These are phyloP conservation scores for Garrulus glandarius DNA, from an alignment of 2,797 vertebrate genomes.

Conservation along the genomic window DNA sequence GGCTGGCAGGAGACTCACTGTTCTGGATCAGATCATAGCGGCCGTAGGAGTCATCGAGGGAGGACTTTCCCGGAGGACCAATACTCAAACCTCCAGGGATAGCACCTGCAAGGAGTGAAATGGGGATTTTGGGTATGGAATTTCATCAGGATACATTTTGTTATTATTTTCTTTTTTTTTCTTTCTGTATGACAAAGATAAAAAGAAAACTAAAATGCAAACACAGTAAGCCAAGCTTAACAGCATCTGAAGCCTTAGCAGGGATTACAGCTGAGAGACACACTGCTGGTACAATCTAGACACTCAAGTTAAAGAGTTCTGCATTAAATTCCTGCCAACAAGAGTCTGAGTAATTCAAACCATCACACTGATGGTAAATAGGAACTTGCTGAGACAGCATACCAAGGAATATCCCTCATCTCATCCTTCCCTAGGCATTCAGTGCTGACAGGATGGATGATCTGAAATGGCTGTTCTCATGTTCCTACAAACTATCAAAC, in stretches of 20 bases:
- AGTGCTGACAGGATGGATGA: background rate
- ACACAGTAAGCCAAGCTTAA: background rate
- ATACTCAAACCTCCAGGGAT: conserved; percentile 91
- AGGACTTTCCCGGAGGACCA: conserved; percentile 88
- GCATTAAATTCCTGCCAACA: background rate
- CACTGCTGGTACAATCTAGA: background rate
- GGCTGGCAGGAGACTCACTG: conserved; percentile 90
- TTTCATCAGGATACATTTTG: background rate
- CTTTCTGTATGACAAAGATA: background rate
- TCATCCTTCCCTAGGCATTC: background rate
- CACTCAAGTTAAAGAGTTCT: background rate
- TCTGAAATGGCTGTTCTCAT: background rate
- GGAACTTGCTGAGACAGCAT: background rate
- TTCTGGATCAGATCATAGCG: conserved; percentile 92
- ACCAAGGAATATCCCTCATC: background rate
- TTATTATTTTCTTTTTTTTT: background rate
- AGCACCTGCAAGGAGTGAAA: conserved; percentile 80
- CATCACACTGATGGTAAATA: background rate
- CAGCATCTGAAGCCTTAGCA: background rate
- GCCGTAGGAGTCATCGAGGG: conserved; percentile 93
- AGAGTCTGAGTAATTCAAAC: background rate
- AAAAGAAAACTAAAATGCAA: background rate
- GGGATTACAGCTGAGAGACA: background rate
- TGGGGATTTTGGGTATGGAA: background rate
- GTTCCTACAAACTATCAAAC: background rate